Conservation (phyloP, 2,888 invertebrate genomes). For the Drosophila neoperkinsi region DNA sequence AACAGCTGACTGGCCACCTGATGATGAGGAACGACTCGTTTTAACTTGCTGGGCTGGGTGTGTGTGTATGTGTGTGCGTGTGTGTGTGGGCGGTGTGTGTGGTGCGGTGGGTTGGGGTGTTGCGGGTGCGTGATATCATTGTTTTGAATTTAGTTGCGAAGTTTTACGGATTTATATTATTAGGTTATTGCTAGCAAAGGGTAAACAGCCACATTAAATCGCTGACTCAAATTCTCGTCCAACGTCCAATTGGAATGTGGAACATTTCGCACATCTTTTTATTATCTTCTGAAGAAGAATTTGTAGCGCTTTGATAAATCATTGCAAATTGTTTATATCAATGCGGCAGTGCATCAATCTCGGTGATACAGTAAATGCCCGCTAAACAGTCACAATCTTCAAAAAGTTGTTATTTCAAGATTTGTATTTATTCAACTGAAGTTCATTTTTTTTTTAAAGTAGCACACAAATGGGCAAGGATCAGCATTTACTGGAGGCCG, state of each 20-base stretch:
- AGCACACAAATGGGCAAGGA: conserved; percentile 93
- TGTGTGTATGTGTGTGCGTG: neutral
- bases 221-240: neutral
- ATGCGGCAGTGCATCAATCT: neutral
- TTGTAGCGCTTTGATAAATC: neutral
- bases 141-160: conserved; percentile 10
- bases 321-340: neutral
- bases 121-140: conserved; percentile 66
- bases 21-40: conserved; percentile 33
- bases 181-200: conserved; percentile 1
- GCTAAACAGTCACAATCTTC: neutral
- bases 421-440: neutral
- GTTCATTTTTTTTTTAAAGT: neutral
- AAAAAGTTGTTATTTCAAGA: neutral
- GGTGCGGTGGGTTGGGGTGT: conserved; percentile 21
- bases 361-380: neutral
- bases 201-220: neutral
- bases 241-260: conserved; percentile 1
- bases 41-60: conserved; percentile 24
- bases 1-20: conserved; percentile 72
- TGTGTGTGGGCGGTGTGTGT: conserved; percentile 26
- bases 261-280: neutral
- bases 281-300: neutral
- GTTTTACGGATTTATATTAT: conserved; percentile 10
- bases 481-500: conserved; percentile 97